Base-by-base conservation (phyloP, 1,140 invertebrate genomes). In the Piezodorus guildinii region DNA sequence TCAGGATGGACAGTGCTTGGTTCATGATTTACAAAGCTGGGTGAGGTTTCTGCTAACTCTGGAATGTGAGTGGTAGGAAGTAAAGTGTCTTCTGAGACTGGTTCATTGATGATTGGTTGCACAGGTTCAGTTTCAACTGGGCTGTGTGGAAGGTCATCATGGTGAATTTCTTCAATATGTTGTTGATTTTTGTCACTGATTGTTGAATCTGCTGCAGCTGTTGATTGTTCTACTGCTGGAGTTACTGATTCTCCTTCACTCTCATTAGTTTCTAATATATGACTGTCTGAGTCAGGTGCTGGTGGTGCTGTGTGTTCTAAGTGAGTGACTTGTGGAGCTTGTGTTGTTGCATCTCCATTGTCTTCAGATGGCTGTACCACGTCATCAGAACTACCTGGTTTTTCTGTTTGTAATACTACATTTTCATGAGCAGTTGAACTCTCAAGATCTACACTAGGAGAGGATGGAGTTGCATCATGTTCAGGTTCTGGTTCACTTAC, bases 211-310 rank as follows among this genome's bases (percentile, higher is more conserved):
- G 8, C 58, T 16, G 23, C 17, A 9, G 3, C 21, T 27, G 52
- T 56, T 4, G 34, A 10, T 56, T 62, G 23, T 45, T 25, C 15
- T n/a, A 8, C 64, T 23, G 46, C 62, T 66, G 68, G 52, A 60
- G 65, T 60, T 21, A 56, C 49, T 59, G 66, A 45, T 59, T 69
- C n/a, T 62, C 27, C 67, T 5, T 54, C 43, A n/a, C 63, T 63
- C 25, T 66, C 65, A 30, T 58, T 62, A 23, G 63, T 63, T 65
- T 66, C 68, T 45, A 70, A 65, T 45, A 69, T 60, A 63, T 65
- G 46, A 63, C 52, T 56, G 19, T 60, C 52, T 45, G 27, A 46
- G 51, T 66, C 62, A 61, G 49, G 54, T 54, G n/a, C 27, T 46
- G 44, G 43, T 21, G 56, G 65, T 8, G 15, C 58, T 9, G 14